These are phyloP conservation scores for Datnioides undecimradiatus DNA, from an alignment of 2,113 vertebrate species.

Conservation along the genomic window DNA sequence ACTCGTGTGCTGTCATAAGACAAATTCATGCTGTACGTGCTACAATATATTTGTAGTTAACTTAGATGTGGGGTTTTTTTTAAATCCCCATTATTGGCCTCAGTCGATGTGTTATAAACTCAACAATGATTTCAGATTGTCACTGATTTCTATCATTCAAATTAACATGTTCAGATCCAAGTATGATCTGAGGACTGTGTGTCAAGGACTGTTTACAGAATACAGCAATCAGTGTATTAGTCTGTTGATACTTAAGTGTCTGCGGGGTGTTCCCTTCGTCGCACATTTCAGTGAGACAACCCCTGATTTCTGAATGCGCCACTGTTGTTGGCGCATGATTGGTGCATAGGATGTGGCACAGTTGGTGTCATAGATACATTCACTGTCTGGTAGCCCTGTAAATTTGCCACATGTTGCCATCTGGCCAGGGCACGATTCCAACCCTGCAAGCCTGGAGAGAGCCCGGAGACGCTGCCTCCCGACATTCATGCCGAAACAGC, in stretches of 20 bases:
- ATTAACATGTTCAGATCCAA: neutral
- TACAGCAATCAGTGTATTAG: neutral
- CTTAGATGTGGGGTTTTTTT: neutral
- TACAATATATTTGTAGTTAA: neutral
- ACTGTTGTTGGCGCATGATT: constrained; percentile 39
- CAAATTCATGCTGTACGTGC: neutral
- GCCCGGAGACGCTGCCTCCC: constrained; percentile 33
- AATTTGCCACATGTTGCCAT: constrained; percentile 81
- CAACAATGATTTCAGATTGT: neutral
- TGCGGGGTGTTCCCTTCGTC: neutral
- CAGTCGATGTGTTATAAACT: neutral
- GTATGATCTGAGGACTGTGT: neutral
- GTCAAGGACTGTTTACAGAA: constrained; percentile 6
- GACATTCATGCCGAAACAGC: constrained; percentile 67
- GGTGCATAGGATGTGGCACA: constrained; percentile 22
- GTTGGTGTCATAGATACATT: constrained; percentile 55
- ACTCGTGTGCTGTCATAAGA: constrained; percentile 2
- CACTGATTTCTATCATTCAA: neutral
- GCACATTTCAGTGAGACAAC: constrained; percentile 31
- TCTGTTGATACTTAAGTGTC: neutral
- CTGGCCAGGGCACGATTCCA: constrained; percentile 71
- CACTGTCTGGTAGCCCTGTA: constrained; percentile 57
- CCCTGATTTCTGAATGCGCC: constrained; percentile 22
- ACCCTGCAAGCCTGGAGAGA: constrained; percentile 38
- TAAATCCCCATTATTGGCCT: neutral